Base-by-base conservation (phyloP, 2,797 vertebrate species). In the Brotula barbata region DNA sequence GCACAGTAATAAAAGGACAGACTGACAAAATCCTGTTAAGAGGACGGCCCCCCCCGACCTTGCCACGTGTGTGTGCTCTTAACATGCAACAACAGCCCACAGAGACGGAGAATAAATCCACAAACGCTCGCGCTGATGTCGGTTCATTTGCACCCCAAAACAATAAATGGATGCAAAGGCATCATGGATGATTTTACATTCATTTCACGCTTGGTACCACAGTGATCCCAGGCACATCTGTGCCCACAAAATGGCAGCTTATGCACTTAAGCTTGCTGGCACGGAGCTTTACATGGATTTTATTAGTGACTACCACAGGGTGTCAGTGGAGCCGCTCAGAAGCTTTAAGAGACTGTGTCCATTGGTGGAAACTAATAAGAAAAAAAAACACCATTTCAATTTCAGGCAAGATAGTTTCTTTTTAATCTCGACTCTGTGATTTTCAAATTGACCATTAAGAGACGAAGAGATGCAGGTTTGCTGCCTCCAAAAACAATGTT, bases 141-240 rank as follows among this genome's bases (percentile, higher is more conserved):
- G 64, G 73, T 75, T 85, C 76, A 80, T 84, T 80, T 79, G 62
- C 67, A 64, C 58, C 59, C 74, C 36, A 64, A 83, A 82, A 86
- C 75, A 87, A 83, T 85, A 68, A 73, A 81, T 63, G 72, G 71
- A 71, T 48, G 69, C 62, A 64, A 65, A 76, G 58, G 75, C 81
- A 83, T 86, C 78, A 63, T 75, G 58, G 78, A 65, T 77, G 71
- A 84, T 87, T 85, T 86, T 88, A 81, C 77, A 85, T 88, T 89
- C 58, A 87, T 88, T 88, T 87, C 82, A 87, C 74, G 82, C 78
- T 86, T 81, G 77, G 73, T 56, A 70, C 80, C 71, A 77, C 85
- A 83, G 83, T 71, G 79, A 86, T 87, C 88, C 81, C 78, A 72
- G 40, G 86, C 79, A 77, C 83, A 84, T 85, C 82, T 88, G 82